phyloP scores from a whole-genome alignment of 2,113 vertebrate species.

The Carollia perspicillata region DNA sequence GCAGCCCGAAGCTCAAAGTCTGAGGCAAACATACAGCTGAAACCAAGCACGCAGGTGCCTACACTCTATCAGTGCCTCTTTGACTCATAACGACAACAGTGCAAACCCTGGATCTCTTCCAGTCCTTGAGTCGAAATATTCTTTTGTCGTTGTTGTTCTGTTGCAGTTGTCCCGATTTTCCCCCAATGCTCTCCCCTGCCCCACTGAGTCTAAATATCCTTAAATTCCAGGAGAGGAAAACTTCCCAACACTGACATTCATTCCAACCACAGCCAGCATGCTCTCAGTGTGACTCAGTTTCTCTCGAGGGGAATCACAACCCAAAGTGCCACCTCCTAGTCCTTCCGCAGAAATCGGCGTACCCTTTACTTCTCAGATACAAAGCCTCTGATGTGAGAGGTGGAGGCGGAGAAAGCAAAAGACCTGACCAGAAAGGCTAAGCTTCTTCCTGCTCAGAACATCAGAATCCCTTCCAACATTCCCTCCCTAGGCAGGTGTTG shows the following conservation, averaged over 20 bases:
- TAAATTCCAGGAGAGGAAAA: background rate
- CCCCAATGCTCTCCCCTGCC: no score
- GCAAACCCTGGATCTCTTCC: background rate
- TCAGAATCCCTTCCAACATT: background rate
- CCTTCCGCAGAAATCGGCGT: background rate
- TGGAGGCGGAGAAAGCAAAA: background rate
- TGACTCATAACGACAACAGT: background rate
- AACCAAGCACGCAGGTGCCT: background rate
- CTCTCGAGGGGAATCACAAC: background rate
- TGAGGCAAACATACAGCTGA: background rate
- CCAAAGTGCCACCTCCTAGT: background rate
- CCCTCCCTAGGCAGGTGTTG: constrained; percentile 43
- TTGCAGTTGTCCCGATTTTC: no score
- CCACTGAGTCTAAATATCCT: background rate
- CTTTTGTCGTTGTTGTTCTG: background rate
- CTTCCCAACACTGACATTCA: background rate
- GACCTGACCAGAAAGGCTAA: background rate
- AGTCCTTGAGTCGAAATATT: background rate
- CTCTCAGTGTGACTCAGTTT: background rate
- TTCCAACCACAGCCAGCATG: background rate
- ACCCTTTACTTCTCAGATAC: background rate
- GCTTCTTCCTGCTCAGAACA: background rate
- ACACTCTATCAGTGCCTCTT: background rate
- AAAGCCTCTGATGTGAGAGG: background rate
- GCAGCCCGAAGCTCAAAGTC: background rate